These are phyloP conservation scores for Machimus rusticus DNA, from an alignment of 2,888 invertebrate species.

Conservation along the genomic window DNA sequence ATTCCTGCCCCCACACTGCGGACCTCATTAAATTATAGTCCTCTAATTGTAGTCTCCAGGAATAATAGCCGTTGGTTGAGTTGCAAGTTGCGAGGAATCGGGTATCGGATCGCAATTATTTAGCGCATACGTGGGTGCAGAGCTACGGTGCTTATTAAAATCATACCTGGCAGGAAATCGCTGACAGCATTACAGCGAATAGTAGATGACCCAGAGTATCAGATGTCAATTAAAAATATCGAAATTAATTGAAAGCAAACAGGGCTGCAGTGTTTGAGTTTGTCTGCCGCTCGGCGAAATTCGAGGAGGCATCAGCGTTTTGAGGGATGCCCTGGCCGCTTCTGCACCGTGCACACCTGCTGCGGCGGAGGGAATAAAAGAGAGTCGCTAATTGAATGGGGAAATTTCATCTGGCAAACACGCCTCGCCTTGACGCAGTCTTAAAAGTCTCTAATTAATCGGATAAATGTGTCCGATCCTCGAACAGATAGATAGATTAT, in stretches of 20 bases:
- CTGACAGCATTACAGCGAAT: not conserved
- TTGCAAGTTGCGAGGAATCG: not conserved
- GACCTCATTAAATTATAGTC: not conserved
- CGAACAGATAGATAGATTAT: not conserved
- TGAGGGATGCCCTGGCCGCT: not conserved
- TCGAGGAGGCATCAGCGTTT: constrained; percentile 20
- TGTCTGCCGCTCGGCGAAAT: not conserved
- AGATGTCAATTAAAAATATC: constrained; percentile 45
- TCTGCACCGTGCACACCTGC: not conserved
- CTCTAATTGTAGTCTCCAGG: not conserved
- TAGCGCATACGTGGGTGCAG: not conserved
- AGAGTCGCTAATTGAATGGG: not conserved
- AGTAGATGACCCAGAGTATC: constrained; percentile 25
- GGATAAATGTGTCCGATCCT: constrained; percentile 39
- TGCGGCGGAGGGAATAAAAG: not conserved
- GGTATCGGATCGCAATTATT: not conserved
- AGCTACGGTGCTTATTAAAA: constrained; percentile 6
- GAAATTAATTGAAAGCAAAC: constrained; percentile 45
- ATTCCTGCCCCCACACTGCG: not conserved
- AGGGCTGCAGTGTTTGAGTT: not conserved
- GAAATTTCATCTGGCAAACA: not conserved
- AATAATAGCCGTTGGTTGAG: not conserved
- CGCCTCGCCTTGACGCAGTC: not conserved
- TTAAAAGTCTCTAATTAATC: constrained; percentile 37
- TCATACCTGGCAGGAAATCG: constrained; percentile 6